Conservation (phyloP, 2,797 vertebrate species). For the Garrulus glandarius region DNA sequence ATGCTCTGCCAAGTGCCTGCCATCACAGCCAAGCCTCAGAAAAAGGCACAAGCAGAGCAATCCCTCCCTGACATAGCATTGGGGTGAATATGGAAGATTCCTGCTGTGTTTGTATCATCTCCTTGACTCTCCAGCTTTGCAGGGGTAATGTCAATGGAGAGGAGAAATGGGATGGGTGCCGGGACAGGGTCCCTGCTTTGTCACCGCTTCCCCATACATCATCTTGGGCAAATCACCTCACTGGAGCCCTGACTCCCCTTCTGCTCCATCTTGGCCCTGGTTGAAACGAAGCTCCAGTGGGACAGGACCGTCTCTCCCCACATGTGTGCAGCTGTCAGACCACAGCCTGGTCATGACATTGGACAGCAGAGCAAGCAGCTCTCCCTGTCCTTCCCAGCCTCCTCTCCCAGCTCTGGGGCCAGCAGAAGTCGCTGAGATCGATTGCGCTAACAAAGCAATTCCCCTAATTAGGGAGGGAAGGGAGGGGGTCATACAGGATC, state of each 20-base stretch:
- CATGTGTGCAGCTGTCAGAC: fast-evolving
- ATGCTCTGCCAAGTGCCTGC: background rate
- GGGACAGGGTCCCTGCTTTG: background rate
- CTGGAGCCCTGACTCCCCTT: background rate
- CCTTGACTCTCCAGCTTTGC: background rate
- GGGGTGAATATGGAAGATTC: background rate
- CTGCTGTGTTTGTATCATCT: background rate
- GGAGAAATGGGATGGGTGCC: background rate
- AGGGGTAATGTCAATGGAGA: background rate
- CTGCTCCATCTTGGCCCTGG: background rate
- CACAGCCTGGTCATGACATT: background rate
- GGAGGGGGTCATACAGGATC: slow-evolving; percentile 53
- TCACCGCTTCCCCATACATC: background rate
- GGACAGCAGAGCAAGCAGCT: background rate
- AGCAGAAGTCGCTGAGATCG: slow-evolving; percentile 56
- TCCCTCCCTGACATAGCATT: background rate
- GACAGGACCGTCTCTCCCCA: background rate
- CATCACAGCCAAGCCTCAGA: background rate
- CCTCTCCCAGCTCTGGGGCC: background rate
- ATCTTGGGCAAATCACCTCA: background rate
- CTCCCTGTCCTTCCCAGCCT: background rate
- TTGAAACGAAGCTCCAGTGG: background rate
- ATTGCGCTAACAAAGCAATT: slow-evolving; percentile 76
- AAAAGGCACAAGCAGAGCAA: background rate
- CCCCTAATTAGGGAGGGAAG: slow-evolving; percentile 63